phyloP scores from a whole-genome alignment of 2,797 vertebrate species.

The Oryzias dopingdopingensis region DNA sequence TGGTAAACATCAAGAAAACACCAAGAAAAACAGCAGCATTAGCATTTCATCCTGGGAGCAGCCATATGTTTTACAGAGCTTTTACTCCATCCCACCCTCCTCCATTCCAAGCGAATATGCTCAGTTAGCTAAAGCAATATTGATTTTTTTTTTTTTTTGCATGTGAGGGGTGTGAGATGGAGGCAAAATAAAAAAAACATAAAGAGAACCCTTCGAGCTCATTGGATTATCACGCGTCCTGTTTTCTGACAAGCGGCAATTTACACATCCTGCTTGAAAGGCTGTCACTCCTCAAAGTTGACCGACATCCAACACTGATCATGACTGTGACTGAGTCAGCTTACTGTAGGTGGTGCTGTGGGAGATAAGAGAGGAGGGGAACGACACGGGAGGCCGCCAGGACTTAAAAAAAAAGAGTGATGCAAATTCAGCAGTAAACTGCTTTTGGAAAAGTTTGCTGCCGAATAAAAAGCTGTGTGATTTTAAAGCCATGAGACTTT shows the following conservation, averaged over 20 bases:
- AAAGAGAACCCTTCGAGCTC: slow-evolving; percentile 10
- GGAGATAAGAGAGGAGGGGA: slow-evolving; percentile 9
- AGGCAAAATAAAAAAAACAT: slow-evolving; percentile 18
- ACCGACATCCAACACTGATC: slow-evolving; percentile 49
- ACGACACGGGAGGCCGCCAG: slow-evolving; percentile 21
- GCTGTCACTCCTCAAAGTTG: slow-evolving; percentile 23
- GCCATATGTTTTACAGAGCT: slow-evolving; percentile 70
- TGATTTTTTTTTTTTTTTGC: slow-evolving; percentile 43
- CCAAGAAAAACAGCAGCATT: slow-evolving; percentile 50
- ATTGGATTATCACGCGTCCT: slow-evolving; percentile 19
- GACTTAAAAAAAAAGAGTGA: slow-evolving; percentile 30
- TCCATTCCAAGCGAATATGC: slow-evolving; percentile 51
- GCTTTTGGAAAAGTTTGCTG: slow-evolving; percentile 4
- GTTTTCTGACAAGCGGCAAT: slow-evolving; percentile 49
- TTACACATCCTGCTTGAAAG: slow-evolving; percentile 28
- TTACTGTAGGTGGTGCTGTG: slow-evolving; percentile 12
- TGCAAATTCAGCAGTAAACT: not conserved
- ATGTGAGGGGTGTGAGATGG: slow-evolving; percentile 16
- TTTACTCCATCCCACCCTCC: slow-evolving; percentile 43
- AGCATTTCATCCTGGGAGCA: slow-evolving; percentile 52
- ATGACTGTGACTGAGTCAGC: slow-evolving; percentile 29
- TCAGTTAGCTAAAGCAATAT: slow-evolving; percentile 61
- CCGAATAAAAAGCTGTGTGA: slow-evolving; percentile 14
- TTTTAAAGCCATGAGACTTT: no score
- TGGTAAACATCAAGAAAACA: slow-evolving; percentile 55